Evolutionary conservation across 2,888 invertebrate genomes (phyloP), one percentile per base, ranked within the genome.

Genomic region (Pollenia amentaria): DNA sequence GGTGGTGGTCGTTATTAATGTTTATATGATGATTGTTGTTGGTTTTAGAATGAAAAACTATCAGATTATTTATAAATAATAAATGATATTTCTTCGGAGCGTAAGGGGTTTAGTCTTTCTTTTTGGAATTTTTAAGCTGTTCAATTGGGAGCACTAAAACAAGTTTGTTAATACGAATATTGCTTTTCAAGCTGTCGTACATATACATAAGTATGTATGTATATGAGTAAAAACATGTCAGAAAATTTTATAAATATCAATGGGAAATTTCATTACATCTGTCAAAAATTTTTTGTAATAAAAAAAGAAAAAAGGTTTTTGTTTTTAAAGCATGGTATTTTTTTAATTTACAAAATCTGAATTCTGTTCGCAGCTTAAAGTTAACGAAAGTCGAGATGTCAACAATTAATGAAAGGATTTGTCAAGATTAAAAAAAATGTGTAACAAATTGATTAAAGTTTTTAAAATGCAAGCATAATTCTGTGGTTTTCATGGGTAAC

Each of bases 1-100:
- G 80, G 70, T 81, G 80, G 70, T 85, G 80, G 81, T 64, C 79
- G 84, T 78, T 78, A 84, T 78, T 84, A 84, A 84, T 84, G 65
- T 78, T 84, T 12, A 53, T 84, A 60, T 84, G 72, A 78, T 65
- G 77, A 77, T 62, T 72, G 83, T 78, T 84, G 46, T 65, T 78
- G 65, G 64, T 51, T 72, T 72, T 48, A 64, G 29, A 38, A 9
- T 40, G 60, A 79, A 72, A 73, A 84, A 73, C 78, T 73, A 73
- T 84, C 84, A 79, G 84, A 67, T 84, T 84, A 79, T 84, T 78
- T 78, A 51, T 84, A 51, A 77, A 78, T 77, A 83, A 83, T 57
- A 84, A 65, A 44, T 60, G 48, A 10, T 6, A 51, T 72, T 73
- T 72, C 51, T 55, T 84, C 8, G 65, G 44, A 78, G 60, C 69